These are phyloP conservation scores for Tetropium fuscum DNA, from an alignment of 2,888 invertebrate genomes.

Conservation along the genomic window DNA sequence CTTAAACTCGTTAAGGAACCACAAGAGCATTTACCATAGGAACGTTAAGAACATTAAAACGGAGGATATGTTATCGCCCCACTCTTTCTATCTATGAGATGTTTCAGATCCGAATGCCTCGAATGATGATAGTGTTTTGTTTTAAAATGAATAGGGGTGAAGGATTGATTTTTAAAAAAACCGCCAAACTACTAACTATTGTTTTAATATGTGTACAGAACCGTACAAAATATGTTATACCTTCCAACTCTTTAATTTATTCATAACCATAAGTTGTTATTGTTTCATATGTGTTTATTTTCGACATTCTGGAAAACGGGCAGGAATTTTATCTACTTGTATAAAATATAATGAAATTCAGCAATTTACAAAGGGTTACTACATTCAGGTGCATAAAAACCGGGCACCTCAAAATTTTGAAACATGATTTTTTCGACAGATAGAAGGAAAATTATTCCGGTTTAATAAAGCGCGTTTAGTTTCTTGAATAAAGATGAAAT, in stretches of 20 bases:
- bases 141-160: slow-evolving; percentile 9
- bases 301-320: slow-evolving; percentile 35
- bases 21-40: slow-evolving; percentile 94
- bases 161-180: slow-evolving; percentile 18
- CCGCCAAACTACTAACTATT: slow-evolving; percentile 27
- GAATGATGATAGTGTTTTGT: slow-evolving; percentile 11
- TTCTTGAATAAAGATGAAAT: too few species aligned
- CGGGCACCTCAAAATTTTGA: too few species aligned
- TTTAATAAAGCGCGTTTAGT: too few species aligned
- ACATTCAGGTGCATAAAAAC: too few species aligned
- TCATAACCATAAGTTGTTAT: slow-evolving; percentile 44
- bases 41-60: slow-evolving; percentile 79
- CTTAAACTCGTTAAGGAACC: slow-evolving; percentile 90
- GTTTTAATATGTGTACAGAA: slow-evolving; percentile 28
- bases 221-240: slow-evolving; percentile 43
- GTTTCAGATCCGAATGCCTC: slow-evolving; percentile 3
- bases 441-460: too few species aligned
- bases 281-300: slow-evolving; percentile 42
- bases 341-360: too few species aligned
- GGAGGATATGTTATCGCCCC: slow-evolving; percentile 61
- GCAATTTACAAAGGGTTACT: too few species aligned
- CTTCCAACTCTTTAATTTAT: slow-evolving; percentile 43
- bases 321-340: too few species aligned
- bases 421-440: too few species aligned
- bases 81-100: slow-evolving; percentile 63